phyloP scores from a whole-genome alignment of 2,113 vertebrate genomes.

The Bos javanicus region DNA sequence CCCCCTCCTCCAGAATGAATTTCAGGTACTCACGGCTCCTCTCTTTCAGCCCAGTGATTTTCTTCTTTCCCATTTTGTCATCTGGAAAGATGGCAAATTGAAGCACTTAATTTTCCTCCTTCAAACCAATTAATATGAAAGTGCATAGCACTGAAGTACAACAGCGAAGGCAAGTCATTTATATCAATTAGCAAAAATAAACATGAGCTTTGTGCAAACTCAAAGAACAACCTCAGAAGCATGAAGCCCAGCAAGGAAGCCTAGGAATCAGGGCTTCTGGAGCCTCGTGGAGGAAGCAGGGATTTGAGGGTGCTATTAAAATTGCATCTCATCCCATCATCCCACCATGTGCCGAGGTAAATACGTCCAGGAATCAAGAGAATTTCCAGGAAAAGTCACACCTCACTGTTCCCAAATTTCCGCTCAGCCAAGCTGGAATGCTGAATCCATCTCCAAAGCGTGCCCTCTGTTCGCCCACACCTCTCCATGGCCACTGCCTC shows the following conservation, averaged over 20 bases:
- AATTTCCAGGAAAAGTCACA: not conserved
- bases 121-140: slow-evolving; percentile 38
- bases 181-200: slow-evolving; percentile 51
- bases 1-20: not conserved
- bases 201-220: not conserved
- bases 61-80: not conserved
- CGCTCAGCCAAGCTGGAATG: not conserved
- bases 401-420: not conserved
- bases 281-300: not conserved
- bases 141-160: not conserved
- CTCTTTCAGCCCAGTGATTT: not conserved
- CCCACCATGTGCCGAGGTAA: not conserved
- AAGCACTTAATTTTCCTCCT: slow-evolving; percentile 54
- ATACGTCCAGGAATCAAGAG: not conserved
- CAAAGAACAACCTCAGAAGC: not conserved
- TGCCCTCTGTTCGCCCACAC: not conserved
- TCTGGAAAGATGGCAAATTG: slow-evolving; percentile 31
- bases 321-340: no score
- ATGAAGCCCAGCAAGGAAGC: rapidly evolving
- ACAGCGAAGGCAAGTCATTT: not conserved
- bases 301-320: rapidly evolving
- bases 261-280: not conserved
- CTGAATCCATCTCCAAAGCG: not conserved
- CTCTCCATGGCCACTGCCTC: not conserved
- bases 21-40: not conserved